Conservation (phyloP, 2,797 vertebrate species). For the Muscicapa comitata region DNA sequence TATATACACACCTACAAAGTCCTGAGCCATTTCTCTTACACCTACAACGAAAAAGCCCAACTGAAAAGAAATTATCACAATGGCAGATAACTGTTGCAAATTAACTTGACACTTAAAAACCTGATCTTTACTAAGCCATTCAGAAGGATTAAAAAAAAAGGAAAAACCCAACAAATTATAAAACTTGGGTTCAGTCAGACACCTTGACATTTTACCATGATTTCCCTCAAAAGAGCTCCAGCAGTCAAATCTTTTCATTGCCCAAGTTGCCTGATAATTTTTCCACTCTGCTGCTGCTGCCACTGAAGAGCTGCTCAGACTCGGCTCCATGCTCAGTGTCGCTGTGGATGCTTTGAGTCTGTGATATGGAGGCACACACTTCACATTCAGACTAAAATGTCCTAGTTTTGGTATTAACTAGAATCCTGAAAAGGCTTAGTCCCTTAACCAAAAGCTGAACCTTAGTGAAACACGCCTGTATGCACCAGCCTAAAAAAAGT, state of each 20-base stretch:
- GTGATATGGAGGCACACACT: constrained; percentile 68
- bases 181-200: constrained; percentile 65
- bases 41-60: background rate
- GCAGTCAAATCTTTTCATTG: constrained; percentile 66
- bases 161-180: constrained; percentile 15
- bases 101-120: background rate
- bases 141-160: constrained; percentile 10
- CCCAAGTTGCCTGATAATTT: constrained; percentile 59
- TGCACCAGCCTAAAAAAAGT: constrained; percentile 37
- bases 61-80: background rate
- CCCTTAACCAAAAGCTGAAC: constrained; percentile 53
- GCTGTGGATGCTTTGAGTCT: constrained; percentile 65
- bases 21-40: background rate
- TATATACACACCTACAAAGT: background rate
- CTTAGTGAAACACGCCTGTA: constrained; percentile 44
- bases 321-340: constrained; percentile 39
- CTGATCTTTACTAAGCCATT: constrained; percentile 29
- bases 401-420: constrained; percentile 48
- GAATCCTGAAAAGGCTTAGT: constrained; percentile 47
- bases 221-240: constrained; percentile 68
- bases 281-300: constrained; percentile 51
- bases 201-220: constrained; percentile 63
- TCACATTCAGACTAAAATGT: constrained; percentile 62
- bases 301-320: constrained; percentile 63
- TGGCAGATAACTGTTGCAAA: background rate